Conservation (phyloP, 2,888 invertebrate genomes). For the Dascillus cervinus region DNA sequence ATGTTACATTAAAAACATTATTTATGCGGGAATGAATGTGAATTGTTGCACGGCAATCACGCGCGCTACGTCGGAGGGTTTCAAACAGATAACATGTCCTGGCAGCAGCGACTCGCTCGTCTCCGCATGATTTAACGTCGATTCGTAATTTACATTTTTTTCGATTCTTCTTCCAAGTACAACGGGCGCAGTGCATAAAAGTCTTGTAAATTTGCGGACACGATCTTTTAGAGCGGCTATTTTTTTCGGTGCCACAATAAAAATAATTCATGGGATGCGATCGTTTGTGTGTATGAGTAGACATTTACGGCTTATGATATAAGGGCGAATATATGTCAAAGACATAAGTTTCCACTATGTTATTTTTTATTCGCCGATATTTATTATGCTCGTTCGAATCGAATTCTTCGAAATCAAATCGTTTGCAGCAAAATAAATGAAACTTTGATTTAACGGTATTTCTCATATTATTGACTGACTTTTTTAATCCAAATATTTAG, state of each 20-base stretch:
- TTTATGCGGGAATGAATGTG: conserved; percentile 23
- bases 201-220: conserved; percentile 18
- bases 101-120: conserved; percentile 9
- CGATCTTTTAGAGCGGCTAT: conserved; percentile 18
- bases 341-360: no score
- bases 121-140: conserved; percentile 18
- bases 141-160: conserved; percentile 20
- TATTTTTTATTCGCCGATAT: no score
- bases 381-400: no score
- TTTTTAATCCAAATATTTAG: no score
- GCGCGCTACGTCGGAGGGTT: neutral
- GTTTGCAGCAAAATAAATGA: no score
- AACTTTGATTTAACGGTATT: no score
- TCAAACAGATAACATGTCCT: conserved; percentile 5
- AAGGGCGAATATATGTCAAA: no score
- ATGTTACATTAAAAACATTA: conserved; percentile 29
- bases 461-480: no score
- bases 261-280: conserved; percentile 18
- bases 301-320: no score
- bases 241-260: conserved; percentile 17
- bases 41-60: conserved; percentile 18
- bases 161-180: no score
- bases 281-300: no score
- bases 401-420: no score
- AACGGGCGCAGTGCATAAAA: conserved; percentile 17